Base-by-base conservation (phyloP, 2,888 invertebrate species). In the Tineola bisselliella region DNA sequence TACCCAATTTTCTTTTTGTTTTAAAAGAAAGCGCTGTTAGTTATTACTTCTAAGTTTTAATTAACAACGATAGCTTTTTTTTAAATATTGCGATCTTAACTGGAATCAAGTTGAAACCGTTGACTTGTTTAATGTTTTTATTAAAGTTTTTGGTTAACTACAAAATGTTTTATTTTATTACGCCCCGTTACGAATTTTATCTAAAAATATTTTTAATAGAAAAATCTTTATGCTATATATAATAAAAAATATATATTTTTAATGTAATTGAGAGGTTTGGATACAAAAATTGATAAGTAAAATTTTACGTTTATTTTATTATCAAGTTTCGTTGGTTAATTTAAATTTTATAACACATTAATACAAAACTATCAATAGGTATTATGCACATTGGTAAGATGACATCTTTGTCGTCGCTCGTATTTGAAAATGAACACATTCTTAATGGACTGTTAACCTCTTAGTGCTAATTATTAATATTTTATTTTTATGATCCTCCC, bases 71-170 rank as follows among this genome's bases (percentile, higher is more conserved):
- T 79, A 70, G 71, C 74, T 73, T 81, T 83, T 84, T 81, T 83
- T 61, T 81, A 79, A 79, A 82, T 81, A 82, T 81, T 75, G 79
- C 78, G 74, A 81, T 73, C 75, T 75, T 77, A 83, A 83, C 63
- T 83, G 77, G 77, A 83, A 81, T 82, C 83, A 82, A 77, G 76
- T 77, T 74, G 15, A 15, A 48, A 30, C 56, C 56, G 75, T 78
- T 80, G 79, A 81, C 81, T 81, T 82, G 79, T 76, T 79, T 69
- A 78, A 73, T 77, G 73, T 82, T 84, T 84, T 84, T 83, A 76
- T 75, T 71, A 69, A 69, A 72, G 74, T 81, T 83, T 82, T 84
- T 59, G 25, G 15, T 44, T 13, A 31, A 59, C 38, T n/a, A 59
- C 17, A 38, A 12, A 12, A 59, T 59, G 33, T 13, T 59, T 15